phyloP scores from a whole-genome alignment of 2,797 vertebrate species.

The Spatula versicolor region DNA sequence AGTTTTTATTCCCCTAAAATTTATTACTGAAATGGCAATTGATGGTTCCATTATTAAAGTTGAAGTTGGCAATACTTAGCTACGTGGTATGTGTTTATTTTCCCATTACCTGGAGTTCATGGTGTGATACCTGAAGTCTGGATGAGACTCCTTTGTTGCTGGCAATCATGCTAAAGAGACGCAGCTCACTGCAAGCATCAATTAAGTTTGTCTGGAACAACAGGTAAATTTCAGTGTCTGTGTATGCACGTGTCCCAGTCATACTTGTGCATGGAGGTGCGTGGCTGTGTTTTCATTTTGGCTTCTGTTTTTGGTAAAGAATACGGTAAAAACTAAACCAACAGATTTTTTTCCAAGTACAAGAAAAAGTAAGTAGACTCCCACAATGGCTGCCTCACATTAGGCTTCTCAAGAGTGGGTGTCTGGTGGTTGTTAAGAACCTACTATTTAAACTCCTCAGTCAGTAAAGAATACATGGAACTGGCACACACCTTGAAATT shows the following conservation, averaged over 20 bases:
- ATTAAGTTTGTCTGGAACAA: neutral
- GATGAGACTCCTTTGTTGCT: neutral
- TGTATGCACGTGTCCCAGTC: neutral
- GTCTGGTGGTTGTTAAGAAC: neutral
- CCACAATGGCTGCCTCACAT: neutral
- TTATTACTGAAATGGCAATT: constrained; percentile 81
- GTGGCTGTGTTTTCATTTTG: neutral
- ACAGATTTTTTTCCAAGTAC: too few species aligned
- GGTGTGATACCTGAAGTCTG: neutral
- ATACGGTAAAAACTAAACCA: neutral
- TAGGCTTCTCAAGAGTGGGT: neutral
- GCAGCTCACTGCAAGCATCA: neutral
- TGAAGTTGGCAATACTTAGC: constrained; percentile 75
- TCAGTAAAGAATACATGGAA: neutral
- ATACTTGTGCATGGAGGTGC: too few species aligned
- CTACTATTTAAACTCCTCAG: neutral
- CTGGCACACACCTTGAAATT: too few species aligned
- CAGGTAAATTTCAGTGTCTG: too few species aligned
- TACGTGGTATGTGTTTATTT: constrained; percentile 4
- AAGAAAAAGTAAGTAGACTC: neutral
- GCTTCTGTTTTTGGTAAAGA: neutral
- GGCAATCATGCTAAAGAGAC: accelerated
- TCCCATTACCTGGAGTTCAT: neutral
- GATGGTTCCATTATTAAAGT: constrained; percentile 85
- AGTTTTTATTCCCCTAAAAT: constrained; percentile 78